A percentile compares a stretch with the other conserved stretches of the same genome.
These are phyloP conservation scores for Drosophila histrio DNA, from an alignment of 2,888 invertebrate genomes.

Conservation along the genomic window DNA sequence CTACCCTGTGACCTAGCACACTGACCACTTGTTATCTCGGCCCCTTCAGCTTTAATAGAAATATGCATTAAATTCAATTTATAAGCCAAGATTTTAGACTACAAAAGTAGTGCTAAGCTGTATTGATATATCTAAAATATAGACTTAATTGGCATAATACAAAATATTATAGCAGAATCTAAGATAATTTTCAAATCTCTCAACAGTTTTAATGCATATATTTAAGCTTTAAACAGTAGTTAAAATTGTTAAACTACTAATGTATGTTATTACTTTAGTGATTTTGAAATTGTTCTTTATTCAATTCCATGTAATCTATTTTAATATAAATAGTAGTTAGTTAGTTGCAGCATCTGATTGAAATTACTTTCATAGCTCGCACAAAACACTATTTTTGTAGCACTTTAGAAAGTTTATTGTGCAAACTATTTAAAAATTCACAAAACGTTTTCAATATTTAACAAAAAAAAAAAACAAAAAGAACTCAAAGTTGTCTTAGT, in stretches of 20 bases:
- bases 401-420: not conserved
- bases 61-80: not conserved
- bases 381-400: not conserved
- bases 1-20: slow-evolving; percentile 3
- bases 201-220: not conserved
- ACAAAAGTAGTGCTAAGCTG: not conserved
- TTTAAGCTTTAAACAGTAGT: not conserved
- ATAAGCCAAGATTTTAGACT: not conserved
- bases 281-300: not conserved
- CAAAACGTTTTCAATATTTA: slow-evolving; percentile 14
- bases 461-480: not conserved
- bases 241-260: not conserved
- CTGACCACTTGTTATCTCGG: not conserved
- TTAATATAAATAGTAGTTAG: no score
- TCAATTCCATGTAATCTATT: no score
- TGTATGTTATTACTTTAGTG: not conserved
- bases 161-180: not conserved
- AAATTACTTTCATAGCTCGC: not conserved
- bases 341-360: not conserved
- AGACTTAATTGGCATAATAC: not conserved
- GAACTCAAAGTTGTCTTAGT: not conserved
- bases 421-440: not conserved
- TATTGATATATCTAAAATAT: not conserved
- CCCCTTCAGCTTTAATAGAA: not conserved
- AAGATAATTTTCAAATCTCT: not conserved